Evolutionary conservation across 2,888 invertebrate species (phyloP).

Genomic region (Scaptomyza reducta): DNA sequence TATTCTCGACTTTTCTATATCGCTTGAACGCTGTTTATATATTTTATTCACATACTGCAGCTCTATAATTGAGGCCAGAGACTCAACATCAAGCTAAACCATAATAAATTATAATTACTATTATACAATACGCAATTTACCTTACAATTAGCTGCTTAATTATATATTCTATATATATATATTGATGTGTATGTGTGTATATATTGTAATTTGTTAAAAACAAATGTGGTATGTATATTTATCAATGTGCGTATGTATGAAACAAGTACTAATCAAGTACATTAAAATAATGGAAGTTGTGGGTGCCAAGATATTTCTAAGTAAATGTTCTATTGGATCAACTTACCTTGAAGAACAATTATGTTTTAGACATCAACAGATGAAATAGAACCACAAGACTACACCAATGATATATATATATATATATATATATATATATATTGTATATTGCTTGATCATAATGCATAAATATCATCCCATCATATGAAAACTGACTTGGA

Average conservation of each 20-base stretch:
- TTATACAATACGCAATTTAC: constrained; percentile 48
- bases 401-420: constrained; percentile 32
- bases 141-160: constrained; percentile 60
- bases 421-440: constrained; percentile 4
- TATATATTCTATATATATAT: constrained; percentile 46
- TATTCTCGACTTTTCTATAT: constrained; percentile 32
- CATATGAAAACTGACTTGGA: constrained; percentile 52
- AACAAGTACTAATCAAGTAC: neutral
- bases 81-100: constrained; percentile 6
- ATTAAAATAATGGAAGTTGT: constrained; percentile 4
- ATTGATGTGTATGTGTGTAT: constrained; percentile 18
- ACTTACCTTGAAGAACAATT: constrained; percentile 19
- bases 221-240: constrained; percentile 47
- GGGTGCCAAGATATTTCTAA: constrained; percentile 27
- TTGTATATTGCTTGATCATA: constrained; percentile 44
- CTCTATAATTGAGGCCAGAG: constrained; percentile 11
- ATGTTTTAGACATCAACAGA: constrained; percentile 28
- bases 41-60: constrained; percentile 20
- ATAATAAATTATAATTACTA: constrained; percentile 39
- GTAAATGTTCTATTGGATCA: constrained; percentile 24
- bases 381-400: constrained; percentile 19
- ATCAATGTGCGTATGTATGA: constrained; percentile 40
- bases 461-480: constrained; percentile 24
- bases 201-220: constrained; percentile 53
- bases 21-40: constrained; percentile 9